These are phyloP conservation scores for Notothenia rossii DNA, from an alignment of 2,113 vertebrate genomes.

Conservation along the genomic window DNA sequence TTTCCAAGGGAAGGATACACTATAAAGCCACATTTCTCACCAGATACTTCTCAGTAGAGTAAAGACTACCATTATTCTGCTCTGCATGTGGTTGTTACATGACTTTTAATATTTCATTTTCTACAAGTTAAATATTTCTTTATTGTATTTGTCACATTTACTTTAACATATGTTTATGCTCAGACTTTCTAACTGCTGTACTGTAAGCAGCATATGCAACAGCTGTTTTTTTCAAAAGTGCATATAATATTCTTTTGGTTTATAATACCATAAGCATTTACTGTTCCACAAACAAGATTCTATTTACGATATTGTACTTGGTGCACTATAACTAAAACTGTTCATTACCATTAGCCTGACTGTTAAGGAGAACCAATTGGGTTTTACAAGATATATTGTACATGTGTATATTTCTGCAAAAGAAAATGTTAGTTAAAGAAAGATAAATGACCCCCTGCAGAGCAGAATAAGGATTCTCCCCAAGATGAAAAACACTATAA, in stretches of 20 bases:
- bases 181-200: conserved; percentile 25
- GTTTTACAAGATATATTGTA: conserved; percentile 54
- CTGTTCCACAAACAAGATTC: conserved; percentile 36
- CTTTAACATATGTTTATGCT: conserved; percentile 45
- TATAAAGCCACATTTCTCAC: conserved; percentile 67
- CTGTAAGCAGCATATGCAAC: conserved; percentile 40
- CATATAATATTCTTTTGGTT: conserved; percentile 20
- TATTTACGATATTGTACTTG: conserved; percentile 23
- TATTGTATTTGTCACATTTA: conserved; percentile 58
- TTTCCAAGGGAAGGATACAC: conserved; percentile 57
- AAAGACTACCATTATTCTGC: conserved; percentile 79
- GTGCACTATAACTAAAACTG: conserved; percentile 46
- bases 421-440: conserved; percentile 23
- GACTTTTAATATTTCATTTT: conserved; percentile 68
- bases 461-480: conserved; percentile 80
- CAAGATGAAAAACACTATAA: conserved; percentile 48
- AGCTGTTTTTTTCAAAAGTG: conserved; percentile 36
- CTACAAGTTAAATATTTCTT: conserved; percentile 57
- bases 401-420: conserved; percentile 64
- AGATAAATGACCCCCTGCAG: conserved; percentile 77
- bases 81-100: conserved; percentile 90
- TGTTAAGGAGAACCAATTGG: conserved; percentile 51
- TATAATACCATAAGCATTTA: conserved; percentile 24
- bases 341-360: conserved; percentile 23
- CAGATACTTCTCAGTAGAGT: conserved; percentile 75